Percentiles rank a stretch among this genome's conserved stretches.
These are phyloP conservation scores for Clarias laeviceps DNA, from an alignment of 2,797 vertebrate genomes.

Conservation along the genomic window DNA sequence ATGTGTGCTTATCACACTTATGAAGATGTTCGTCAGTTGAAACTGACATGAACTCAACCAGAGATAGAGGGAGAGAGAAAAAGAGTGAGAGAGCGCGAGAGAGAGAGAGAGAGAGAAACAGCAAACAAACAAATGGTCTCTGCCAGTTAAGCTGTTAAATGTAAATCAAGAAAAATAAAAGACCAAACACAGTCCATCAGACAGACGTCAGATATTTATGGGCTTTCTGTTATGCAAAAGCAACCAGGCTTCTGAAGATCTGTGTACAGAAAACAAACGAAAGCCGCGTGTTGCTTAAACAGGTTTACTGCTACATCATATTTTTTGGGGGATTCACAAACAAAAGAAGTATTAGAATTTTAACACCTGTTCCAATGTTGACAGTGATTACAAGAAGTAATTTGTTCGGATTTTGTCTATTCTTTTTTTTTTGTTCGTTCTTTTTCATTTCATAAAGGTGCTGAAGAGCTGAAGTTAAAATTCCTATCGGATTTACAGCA, in stretches of 20 bases:
- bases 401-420: not conserved
- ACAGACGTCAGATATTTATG: slow-evolving; percentile 29
- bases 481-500: not conserved
- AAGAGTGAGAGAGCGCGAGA: not conserved
- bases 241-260: slow-evolving; percentile 16
- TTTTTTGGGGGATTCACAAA: slow-evolving; percentile 1
- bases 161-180: slow-evolving; percentile 22
- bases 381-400: not conserved
- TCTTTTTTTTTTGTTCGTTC: not conserved
- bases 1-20: slow-evolving; percentile 58
- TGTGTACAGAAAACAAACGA: slow-evolving; percentile 36
- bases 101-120: not conserved
- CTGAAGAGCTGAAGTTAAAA: not conserved
- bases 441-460: not conserved
- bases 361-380: not conserved
- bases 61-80: not conserved
- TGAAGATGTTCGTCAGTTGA: slow-evolving; percentile 55
- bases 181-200: slow-evolving; percentile 23
- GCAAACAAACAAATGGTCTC: slow-evolving; percentile 29
- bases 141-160: slow-evolving; percentile 41
- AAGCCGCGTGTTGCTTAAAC: slow-evolving; percentile 24
- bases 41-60: slow-evolving; percentile 41
- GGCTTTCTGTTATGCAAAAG: slow-evolving; percentile 24
- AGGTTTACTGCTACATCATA: not conserved
- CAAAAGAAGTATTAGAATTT: not conserved